Percentiles rank a stretch among this genome's conserved stretches.
Evolutionary conservation across 2,888 invertebrate species (phyloP).

Genomic region (Venustoraphidia nigricollis): DNA sequence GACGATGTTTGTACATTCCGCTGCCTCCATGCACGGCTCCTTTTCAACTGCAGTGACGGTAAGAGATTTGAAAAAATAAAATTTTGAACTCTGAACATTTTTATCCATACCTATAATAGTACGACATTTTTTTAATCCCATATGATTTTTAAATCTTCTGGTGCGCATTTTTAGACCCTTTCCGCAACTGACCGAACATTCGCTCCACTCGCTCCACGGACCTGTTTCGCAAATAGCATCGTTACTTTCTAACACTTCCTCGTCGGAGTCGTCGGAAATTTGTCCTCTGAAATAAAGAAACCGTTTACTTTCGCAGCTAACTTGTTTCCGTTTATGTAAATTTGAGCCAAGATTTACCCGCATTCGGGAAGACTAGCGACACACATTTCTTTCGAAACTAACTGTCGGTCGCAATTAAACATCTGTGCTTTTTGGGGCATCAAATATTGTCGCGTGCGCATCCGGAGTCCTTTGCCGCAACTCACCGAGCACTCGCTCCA

Average conservation of each 20-base stretch:
- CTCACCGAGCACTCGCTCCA: conserved; percentile 75
- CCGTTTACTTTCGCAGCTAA: background rate
- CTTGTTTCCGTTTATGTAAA: conserved; percentile 5
- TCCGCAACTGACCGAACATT: conserved; percentile 78
- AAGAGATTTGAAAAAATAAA: background rate
- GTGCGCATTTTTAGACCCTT: conserved; percentile 59
- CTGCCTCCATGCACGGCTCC: conserved; percentile 61
- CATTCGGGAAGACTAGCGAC: conserved; percentile 61
- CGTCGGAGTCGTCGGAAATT: conserved; percentile 17
- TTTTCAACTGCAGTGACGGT: conserved; percentile 50
- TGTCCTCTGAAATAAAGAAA: conserved; percentile 6
- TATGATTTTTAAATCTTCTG: conserved; percentile 55
- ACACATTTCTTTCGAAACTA: conserved; percentile 84
- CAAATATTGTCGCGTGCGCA: conserved; percentile 57
- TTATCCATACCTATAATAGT: conserved; percentile 37
- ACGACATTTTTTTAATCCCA: conserved; percentile 69
- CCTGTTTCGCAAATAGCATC: conserved; percentile 46
- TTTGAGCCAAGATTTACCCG: conserved; percentile 29
- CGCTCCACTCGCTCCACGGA: conserved; percentile 67
- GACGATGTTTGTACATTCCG: conserved; percentile 40
- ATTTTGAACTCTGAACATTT: background rate
- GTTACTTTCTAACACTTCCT: conserved; percentile 16
- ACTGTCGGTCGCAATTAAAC: conserved; percentile 52
- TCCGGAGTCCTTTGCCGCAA: conserved; percentile 77
- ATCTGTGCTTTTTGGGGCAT: conserved; percentile 56